These are phyloP conservation scores for Andricus curvator DNA, from an alignment of 2,888 invertebrate genomes.

Conservation along the genomic window DNA sequence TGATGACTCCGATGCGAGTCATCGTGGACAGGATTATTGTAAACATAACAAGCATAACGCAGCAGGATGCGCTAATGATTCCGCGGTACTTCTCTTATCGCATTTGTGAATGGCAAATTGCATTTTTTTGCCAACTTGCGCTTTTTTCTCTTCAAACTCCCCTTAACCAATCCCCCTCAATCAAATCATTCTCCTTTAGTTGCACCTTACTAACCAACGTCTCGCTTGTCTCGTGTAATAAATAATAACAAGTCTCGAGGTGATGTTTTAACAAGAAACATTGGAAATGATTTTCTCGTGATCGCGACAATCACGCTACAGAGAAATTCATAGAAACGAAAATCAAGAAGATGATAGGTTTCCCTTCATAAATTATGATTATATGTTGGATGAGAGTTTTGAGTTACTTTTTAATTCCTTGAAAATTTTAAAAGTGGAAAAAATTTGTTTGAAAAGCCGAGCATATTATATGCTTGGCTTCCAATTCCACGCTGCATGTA, in stretches of 20 bases:
- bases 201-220: conserved; percentile 30
- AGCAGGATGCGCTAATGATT: conserved; percentile 66
- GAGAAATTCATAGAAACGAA: conserved; percentile 4
- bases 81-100: conserved; percentile 49
- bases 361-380: not conserved
- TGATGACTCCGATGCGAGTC: conserved; percentile 55
- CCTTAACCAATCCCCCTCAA: not conserved
- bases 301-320: conserved; percentile 5
- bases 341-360: not conserved
- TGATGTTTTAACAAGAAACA: conserved; percentile 18
- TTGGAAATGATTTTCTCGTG: conserved; percentile 8
- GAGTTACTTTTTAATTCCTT: not conserved
- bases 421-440: not conserved
- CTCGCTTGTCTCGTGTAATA: conserved; percentile 14
- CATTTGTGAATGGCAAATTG: conserved; percentile 37
- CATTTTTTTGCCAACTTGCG: conserved; percentile 38
- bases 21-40: conserved; percentile 60
- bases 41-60: conserved; percentile 64
- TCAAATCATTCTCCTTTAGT: conserved; percentile 1
- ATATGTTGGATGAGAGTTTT: not conserved
- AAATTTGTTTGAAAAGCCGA: not conserved
- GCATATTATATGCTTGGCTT: no score
- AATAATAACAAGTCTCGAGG: not conserved
- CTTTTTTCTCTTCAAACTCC: not conserved
- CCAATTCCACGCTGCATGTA: no score